A percentile compares a stretch with the other conserved stretches of the same genome.
Evolutionary conservation across 2,113 vertebrate genomes (phyloP).

Genomic region (Passer montanus): DNA sequence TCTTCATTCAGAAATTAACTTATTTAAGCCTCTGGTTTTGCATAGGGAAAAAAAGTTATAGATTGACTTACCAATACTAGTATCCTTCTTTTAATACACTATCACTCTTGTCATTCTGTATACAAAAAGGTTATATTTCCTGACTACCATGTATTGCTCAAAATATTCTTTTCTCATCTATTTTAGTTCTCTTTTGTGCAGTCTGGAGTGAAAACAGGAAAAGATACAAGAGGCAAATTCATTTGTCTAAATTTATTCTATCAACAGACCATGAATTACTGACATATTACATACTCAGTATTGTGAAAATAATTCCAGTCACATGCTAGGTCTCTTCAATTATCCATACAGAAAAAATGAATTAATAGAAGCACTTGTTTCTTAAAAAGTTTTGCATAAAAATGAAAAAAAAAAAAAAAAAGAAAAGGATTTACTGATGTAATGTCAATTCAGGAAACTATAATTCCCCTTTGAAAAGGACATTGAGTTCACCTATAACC

Average conservation of each 20-base stretch:
- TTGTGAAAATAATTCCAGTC: slow-evolving; percentile 22
- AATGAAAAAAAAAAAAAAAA: not conserved
- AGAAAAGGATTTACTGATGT: not conserved
- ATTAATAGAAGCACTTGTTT: not conserved
- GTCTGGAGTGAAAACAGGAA: not conserved
- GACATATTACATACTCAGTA: not conserved
- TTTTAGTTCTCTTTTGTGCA: slow-evolving; percentile 25
- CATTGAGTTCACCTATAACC: not conserved
- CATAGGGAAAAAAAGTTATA: not conserved
- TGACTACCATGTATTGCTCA: not conserved
- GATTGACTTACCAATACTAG: not conserved
- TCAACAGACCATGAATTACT: not conserved
- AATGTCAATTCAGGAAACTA: not conserved
- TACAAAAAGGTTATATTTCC: not conserved
- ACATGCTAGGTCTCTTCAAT: not conserved
- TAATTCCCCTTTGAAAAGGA: not conserved
- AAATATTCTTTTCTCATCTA: not conserved
- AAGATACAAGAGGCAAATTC: slow-evolving; percentile 1
- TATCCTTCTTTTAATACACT: not conserved
- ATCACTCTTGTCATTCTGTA: not conserved
- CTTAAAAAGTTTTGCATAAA: not conserved
- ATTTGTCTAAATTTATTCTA: slow-evolving; percentile 25
- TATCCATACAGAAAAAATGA: not conserved
- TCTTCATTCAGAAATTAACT: not conserved
- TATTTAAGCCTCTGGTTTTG: not conserved